Percentiles rank a stretch among this genome's conserved stretches.
phyloP scores from a whole-genome alignment of 2,888 invertebrate genomes.

The Harpalus rubripes region DNA sequence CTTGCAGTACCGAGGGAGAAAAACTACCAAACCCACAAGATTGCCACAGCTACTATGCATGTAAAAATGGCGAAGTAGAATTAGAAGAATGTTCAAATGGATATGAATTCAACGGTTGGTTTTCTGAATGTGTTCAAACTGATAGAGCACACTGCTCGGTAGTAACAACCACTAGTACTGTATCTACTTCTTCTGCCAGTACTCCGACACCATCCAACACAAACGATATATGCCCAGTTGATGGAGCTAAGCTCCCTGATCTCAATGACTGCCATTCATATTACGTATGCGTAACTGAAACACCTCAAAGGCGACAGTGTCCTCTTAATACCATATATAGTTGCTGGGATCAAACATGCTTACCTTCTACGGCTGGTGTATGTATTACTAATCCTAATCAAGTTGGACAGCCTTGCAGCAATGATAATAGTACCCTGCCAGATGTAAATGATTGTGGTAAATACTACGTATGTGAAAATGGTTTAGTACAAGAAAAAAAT shows the following conservation, averaged over 20 bases:
- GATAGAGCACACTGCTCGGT: constrained; percentile 13
- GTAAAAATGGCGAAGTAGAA: background rate
- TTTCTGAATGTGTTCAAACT: constrained; percentile 5
- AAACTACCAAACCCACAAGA: constrained; percentile 45
- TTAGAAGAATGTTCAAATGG: background rate
- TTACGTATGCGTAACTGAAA: constrained; percentile 19
- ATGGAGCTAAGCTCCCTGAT: constrained; percentile 13
- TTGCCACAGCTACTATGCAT: constrained; percentile 47
- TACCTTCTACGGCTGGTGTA: constrained; percentile 15
- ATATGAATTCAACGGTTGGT: constrained; percentile 33
- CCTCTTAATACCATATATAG: constrained; percentile 13
- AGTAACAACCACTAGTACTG: constrained; percentile 8
- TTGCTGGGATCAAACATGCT: constrained; percentile 60
- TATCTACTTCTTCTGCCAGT: background rate
- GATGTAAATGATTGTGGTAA: constrained; percentile 32
- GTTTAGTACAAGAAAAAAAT: constrained; percentile 21
- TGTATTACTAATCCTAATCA: constrained; percentile 27
- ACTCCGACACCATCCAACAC: constrained; percentile 16
- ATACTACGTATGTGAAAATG: constrained; percentile 53
- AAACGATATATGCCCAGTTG: constrained; percentile 42
- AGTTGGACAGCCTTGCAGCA: constrained; percentile 32
- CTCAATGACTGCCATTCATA: constrained; percentile 33
- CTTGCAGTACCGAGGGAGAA: background rate
- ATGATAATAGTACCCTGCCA: constrained; percentile 1
- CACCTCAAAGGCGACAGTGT: constrained; percentile 13